Conservation (phyloP, 2,113 vertebrate species). For the Sebastes schlegelii region DNA sequence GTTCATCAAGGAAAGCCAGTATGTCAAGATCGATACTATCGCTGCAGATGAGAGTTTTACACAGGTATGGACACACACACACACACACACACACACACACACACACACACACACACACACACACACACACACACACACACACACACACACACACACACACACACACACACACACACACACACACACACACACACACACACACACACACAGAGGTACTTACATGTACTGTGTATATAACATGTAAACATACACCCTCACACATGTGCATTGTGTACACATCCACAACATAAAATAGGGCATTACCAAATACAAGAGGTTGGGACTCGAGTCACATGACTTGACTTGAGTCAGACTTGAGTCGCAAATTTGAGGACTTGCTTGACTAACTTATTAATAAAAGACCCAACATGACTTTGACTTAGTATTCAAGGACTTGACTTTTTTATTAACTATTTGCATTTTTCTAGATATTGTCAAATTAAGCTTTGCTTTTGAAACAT, state of each 20-base stretch:
- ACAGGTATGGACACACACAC: constrained; percentile 71
- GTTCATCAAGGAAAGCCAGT: constrained; percentile 89
- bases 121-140: not conserved
- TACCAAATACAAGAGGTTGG: not conserved
- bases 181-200: not conserved
- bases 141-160: not conserved
- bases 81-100: not conserved
- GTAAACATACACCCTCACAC: not conserved
- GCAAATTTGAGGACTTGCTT: too few relatives aligned
- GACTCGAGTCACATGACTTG: too few relatives aligned
- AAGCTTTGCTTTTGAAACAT: too few relatives aligned
- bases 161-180: not conserved
- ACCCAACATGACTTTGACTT: too few relatives aligned
- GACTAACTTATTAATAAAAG: too few relatives aligned
- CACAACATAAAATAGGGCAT: not conserved
- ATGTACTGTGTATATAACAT: too few relatives aligned
- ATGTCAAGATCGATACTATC: constrained; percentile 88
- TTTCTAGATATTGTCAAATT: too few relatives aligned
- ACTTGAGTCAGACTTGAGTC: too few relatives aligned
- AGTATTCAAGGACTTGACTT: too few relatives aligned
- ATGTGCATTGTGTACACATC: not conserved
- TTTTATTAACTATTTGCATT: too few relatives aligned
- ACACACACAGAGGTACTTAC: not conserved
- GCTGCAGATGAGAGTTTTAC: constrained; percentile 90
- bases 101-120: not conserved